These are phyloP conservation scores for Nyctalus aviator DNA, from an alignment of 2,797 vertebrate species.

Conservation along the genomic window DNA sequence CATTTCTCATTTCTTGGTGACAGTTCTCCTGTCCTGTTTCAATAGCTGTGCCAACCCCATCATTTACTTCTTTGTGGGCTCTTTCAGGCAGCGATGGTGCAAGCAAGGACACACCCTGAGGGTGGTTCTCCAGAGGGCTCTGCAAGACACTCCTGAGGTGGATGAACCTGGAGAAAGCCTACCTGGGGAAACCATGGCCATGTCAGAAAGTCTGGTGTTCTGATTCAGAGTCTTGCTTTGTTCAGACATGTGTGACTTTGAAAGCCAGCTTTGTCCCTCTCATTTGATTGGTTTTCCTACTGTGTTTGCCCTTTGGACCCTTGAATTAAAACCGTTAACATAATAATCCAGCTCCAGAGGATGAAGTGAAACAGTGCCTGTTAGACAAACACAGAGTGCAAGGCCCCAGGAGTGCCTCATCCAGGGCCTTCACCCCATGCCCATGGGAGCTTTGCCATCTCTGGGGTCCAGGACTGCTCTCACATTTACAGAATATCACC, in stretches of 20 bases:
- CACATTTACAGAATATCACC: neutral
- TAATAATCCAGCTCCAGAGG: neutral
- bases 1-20: neutral
- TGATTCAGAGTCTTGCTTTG: neutral
- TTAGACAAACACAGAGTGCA: neutral
- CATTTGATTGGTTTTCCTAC: neutral
- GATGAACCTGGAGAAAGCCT: too few relatives aligned
- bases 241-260: neutral
- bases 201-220: accelerated
- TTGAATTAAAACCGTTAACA: neutral
- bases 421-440: too few relatives aligned
- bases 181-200: neutral
- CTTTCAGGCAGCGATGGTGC: neutral
- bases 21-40: constrained; percentile 74
- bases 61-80: constrained; percentile 72
- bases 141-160: neutral
- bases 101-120: neutral
- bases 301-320: neutral
- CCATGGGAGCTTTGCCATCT: too few relatives aligned
- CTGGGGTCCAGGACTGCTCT: too few relatives aligned
- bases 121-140: neutral
- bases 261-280: neutral
- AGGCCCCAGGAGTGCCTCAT: too few relatives aligned
- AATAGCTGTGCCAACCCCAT: constrained; percentile 70
- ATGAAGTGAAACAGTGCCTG: neutral